Percentiles rank a stretch among this genome's conserved stretches.
Conservation (phyloP, 2,888 invertebrate species). For the Parelbella ahira region DNA sequence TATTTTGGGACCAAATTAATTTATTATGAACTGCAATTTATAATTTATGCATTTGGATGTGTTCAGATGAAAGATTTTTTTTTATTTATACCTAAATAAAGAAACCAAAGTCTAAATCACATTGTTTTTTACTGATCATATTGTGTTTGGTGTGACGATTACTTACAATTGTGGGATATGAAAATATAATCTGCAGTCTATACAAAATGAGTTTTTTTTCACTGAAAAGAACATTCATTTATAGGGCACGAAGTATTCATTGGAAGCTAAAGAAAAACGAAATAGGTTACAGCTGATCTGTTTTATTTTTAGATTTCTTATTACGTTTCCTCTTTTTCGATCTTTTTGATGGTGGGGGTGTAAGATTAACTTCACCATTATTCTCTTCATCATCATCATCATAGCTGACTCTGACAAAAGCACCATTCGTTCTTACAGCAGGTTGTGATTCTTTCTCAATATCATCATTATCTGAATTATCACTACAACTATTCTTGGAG, state of each 20-base stretch:
- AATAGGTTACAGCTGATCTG: no score
- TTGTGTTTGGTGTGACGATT: slow-evolving; percentile 51
- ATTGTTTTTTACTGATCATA: slow-evolving; percentile 62
- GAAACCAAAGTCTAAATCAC: slow-evolving; percentile 78
- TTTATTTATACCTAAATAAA: slow-evolving; percentile 78
- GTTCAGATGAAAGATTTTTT: slow-evolving; percentile 67
- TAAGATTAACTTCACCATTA: slow-evolving; percentile 36
- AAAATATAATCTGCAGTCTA: slow-evolving; percentile 64
- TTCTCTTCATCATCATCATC: slow-evolving; percentile 49
- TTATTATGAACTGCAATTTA: slow-evolving; percentile 69
- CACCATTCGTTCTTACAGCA: slow-evolving; percentile 58
- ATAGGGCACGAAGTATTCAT: no score
- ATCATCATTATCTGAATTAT: slow-evolving; percentile 46
- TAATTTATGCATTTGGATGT: slow-evolving; percentile 73
- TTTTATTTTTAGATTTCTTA: slow-evolving; percentile 51
- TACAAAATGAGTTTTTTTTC: slow-evolving; percentile 45
- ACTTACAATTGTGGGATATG: slow-evolving; percentile 58
- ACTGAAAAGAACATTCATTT: not conserved
- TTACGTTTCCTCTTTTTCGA: slow-evolving; percentile 58
- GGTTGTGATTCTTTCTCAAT: slow-evolving; percentile 28
- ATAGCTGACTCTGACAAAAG: slow-evolving; percentile 65
- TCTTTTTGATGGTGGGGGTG: slow-evolving; percentile 49
- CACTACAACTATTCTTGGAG: slow-evolving; percentile 38
- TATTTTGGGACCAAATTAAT: slow-evolving; percentile 81
- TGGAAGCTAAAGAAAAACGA: no score